phyloP scores from a whole-genome alignment of 2,797 vertebrate species.

The Chiloscyllium punctatum region DNA sequence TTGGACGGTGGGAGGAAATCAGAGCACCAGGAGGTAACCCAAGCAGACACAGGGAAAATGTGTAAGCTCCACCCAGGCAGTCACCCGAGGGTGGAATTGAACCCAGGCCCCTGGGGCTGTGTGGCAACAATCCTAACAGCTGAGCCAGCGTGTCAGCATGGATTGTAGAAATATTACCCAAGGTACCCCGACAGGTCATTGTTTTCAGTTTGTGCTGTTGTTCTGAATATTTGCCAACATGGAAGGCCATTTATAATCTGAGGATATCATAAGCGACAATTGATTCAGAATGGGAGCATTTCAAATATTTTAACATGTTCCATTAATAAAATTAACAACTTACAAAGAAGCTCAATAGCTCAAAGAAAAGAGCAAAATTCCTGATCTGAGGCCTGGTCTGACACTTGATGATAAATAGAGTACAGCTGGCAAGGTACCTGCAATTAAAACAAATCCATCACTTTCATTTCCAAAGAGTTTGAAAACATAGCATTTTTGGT shows the following conservation, averaged over 20 bases:
- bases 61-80: too few species aligned
- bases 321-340: background rate
- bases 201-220: background rate
- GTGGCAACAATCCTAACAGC: too few species aligned
- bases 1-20: too few species aligned
- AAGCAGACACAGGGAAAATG: too few species aligned
- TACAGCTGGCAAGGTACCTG: background rate
- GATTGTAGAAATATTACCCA: too few species aligned
- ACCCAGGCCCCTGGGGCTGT: too few species aligned
- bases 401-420: background rate
- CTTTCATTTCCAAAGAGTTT: background rate
- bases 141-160: too few species aligned
- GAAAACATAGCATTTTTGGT: background rate
- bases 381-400: background rate
- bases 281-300: background rate
- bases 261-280: background rate
- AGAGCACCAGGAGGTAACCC: too few species aligned
- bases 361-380: background rate
- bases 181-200: background rate
- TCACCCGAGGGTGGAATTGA: too few species aligned
- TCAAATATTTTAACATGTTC: background rate
- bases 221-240: background rate
- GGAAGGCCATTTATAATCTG: background rate
- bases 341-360: background rate
- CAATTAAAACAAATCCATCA: background rate